Base-by-base conservation (phyloP, 35 echinoderm and acorn worm species). In the Nesometra sesokonis region DNA sequence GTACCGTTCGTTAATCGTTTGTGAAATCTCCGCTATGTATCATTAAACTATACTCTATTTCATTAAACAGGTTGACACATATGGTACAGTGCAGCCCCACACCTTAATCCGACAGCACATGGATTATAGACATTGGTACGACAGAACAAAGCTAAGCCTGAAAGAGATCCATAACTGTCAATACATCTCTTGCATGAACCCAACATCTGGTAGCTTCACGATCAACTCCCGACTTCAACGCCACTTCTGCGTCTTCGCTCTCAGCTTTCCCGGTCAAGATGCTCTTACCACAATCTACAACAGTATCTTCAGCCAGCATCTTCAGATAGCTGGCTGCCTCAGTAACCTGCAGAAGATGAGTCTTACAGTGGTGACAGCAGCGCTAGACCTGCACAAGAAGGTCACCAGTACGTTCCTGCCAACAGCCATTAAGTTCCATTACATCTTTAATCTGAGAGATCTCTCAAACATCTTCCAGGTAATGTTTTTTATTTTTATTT, bases 121-220 rank as follows among this genome's bases (percentile, higher is more conserved):
- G 92, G 95, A 97, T 83, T 97, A 93, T 89, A 93, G 88, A 36
- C 92, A 93, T 87, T 97, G 95, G 95, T 97, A 97, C 32, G 95
- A 97, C 47, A 85, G 95, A 39, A 82, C 85, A 2, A 97, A 97
- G 79, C 95, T 97, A 9, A 80, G 86, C 23, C 89, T 97, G 57
- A 97, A 97, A 87, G 95, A 97, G 84, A 91, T 97, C 79, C 95
- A 97, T 77, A 97, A 97, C 33, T 90, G 90, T 84, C 93, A 94
- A 85, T 97, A 97, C 87, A 92, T 97, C 78, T 97, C 95, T 15
- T 97, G 95, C 87, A 97, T 97, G 95, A 97, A 97, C 92, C 95
- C 95, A 32, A 93, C 95, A 5, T 86, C 95, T 85, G 95, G 95
- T 87, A 97, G 95, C 81, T 97, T 97, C 89, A 97, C 95, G 83